Percentiles rank a stretch among this genome's conserved stretches.
phyloP scores from a whole-genome alignment of 1,140 invertebrate genomes.

The Drosophila aff. region DNA sequence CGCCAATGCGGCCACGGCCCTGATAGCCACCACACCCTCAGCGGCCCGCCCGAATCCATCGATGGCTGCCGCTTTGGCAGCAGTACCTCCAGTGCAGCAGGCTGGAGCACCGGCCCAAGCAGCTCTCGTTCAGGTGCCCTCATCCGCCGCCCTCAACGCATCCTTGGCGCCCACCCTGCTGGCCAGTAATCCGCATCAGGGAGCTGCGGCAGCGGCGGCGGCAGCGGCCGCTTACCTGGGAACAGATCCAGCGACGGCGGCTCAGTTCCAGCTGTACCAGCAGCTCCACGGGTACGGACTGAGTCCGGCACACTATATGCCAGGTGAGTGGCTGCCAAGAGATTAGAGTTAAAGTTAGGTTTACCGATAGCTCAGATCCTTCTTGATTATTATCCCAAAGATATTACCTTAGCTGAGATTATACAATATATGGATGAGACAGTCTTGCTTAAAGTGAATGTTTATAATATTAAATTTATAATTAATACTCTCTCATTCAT shows the following conservation, averaged over 20 bases:
- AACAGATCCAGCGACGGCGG: slow-evolving; percentile 61
- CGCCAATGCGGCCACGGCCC: slow-evolving; percentile 62
- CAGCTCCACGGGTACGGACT: slow-evolving; percentile 91
- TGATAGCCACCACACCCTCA: slow-evolving; percentile 62
- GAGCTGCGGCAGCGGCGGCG: slow-evolving; percentile 18
- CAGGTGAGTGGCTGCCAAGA: slow-evolving; percentile 83
- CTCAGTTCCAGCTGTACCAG: slow-evolving; percentile 90
- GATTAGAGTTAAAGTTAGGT: not conserved
- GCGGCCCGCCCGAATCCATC: slow-evolving; percentile 61
- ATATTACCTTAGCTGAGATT: not conserved
- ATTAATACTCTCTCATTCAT: not conserved
- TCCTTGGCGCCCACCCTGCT: slow-evolving; percentile 52
- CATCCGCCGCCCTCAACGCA: slow-evolving; percentile 51
- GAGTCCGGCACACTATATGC: slow-evolving; percentile 90
- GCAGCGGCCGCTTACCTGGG: slow-evolving; percentile 54
- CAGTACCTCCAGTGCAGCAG: slow-evolving; percentile 60
- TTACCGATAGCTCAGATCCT: slow-evolving; percentile 12
- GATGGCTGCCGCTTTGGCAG: slow-evolving; percentile 66
- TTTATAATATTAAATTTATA: not conserved
- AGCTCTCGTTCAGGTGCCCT: slow-evolving; percentile 55
- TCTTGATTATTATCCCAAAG: not conserved
- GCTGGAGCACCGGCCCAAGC: slow-evolving; percentile 47
- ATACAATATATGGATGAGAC: slow-evolving; percentile 4
- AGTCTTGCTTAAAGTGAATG: not conserved
- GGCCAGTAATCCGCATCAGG: slow-evolving; percentile 47